A percentile compares a stretch with the other conserved stretches of the same genome.
Evolutionary conservation across 2,113 vertebrate genomes (phyloP).

Genomic region (Elgaria multicarinata): DNA sequence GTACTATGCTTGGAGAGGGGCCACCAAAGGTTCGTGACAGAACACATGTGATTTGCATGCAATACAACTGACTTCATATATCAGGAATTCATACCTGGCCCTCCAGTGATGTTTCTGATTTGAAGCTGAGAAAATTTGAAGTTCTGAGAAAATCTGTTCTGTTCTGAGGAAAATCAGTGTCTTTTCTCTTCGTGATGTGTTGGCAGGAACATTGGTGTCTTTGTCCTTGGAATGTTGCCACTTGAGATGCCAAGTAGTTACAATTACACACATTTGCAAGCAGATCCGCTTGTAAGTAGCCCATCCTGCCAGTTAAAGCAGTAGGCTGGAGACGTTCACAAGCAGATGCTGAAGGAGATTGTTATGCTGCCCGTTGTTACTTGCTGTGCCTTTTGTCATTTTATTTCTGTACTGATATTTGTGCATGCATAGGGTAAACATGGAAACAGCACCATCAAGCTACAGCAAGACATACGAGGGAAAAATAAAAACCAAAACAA

Average conservation of each 20-base stretch:
- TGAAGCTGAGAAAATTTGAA: too few relatives aligned
- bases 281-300: neutral
- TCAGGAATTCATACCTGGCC: too few relatives aligned
- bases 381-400: neutral
- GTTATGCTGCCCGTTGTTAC: neutral
- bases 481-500: neutral
- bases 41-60: too few relatives aligned
- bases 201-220: too few relatives aligned
- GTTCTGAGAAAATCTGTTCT: too few relatives aligned
- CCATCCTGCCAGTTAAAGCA: neutral
- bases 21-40: too few relatives aligned
- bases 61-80: too few relatives aligned
- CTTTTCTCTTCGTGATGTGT: neutral
- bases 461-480: neutral
- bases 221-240: neutral
- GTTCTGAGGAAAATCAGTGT: neutral
- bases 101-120: neutral
- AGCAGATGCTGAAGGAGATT: neutral
- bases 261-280: too few relatives aligned
- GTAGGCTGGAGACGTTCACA: neutral
- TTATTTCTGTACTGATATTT: neutral
- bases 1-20: neutral
- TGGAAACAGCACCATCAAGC: neutral
- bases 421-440: neutral
- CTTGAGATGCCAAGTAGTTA: neutral